Conservation (phyloP, 1,140 invertebrate genomes). For the Aphelinus certus region DNA sequence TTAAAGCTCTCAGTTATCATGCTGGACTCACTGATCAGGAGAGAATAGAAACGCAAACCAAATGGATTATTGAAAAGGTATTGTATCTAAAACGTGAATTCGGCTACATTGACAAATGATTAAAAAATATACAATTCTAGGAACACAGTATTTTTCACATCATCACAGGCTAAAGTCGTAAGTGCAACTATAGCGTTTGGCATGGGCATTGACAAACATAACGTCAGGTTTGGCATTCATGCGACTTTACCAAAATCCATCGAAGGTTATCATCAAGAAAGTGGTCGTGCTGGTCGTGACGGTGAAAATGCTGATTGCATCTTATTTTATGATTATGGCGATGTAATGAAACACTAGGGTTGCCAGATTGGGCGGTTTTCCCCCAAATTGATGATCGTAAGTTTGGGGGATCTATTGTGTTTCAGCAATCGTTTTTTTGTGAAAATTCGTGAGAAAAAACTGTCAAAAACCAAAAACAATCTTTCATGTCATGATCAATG, state of each 20-base stretch:
- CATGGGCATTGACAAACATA: slow-evolving; percentile 98
- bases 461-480: no score
- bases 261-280: slow-evolving; percentile 98
- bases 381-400: no score
- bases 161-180: slow-evolving; percentile 66
- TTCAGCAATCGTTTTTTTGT: no score
- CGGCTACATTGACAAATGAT: not conserved
- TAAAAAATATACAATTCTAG: not conserved
- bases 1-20: slow-evolving; percentile 86
- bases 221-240: slow-evolving; percentile 92
- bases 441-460: no score
- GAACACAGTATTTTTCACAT: not conserved
- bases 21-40: slow-evolving; percentile 82
- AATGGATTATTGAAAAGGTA: slow-evolving; percentile 84
- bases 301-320: slow-evolving; percentile 84
- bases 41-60: slow-evolving; percentile 76
- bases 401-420: no score
- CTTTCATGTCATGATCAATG: no score
- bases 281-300: slow-evolving; percentile 94
- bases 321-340: slow-evolving; percentile 87
- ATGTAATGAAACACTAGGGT: slow-evolving; percentile 71
- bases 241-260: slow-evolving; percentile 93
- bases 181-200: slow-evolving; percentile 97
- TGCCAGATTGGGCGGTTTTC: no score
- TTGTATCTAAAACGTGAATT: slow-evolving; percentile 18